phyloP scores from a whole-genome alignment of 2,113 vertebrate species.

The Muntiacus reevesi region DNA sequence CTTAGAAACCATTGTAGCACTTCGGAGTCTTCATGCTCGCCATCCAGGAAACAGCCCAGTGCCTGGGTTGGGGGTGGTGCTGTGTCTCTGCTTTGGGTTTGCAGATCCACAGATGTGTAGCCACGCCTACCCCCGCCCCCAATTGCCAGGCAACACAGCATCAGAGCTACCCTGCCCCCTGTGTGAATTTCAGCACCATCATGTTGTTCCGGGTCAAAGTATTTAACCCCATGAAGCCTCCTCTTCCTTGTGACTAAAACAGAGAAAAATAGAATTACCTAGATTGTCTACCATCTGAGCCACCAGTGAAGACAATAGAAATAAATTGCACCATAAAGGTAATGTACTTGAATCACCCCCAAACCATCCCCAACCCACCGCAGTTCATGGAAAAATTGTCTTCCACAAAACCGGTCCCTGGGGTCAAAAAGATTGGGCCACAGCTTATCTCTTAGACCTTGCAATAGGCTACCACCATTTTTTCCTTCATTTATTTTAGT shows the following conservation, averaged over 20 bases:
- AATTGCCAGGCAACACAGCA: not conserved
- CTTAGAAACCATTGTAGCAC: not conserved
- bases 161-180: accelerated
- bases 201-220: not conserved
- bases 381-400: not conserved
- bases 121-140: accelerated
- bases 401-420: not conserved
- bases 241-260: not conserved
- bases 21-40: accelerated
- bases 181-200: not conserved
- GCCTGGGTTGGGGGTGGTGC: accelerated
- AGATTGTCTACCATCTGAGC: not conserved
- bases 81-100: too few relatives aligned
- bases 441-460: not conserved
- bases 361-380: not conserved
- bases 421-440: not conserved
- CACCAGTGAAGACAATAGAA: not conserved
- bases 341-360: not conserved
- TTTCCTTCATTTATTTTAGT: not conserved
- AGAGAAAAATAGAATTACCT: not conserved
- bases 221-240: not conserved
- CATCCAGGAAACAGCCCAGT: accelerated
- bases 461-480: accelerated
- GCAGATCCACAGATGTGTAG: accelerated
- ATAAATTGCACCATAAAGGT: not conserved